Evolutionary conservation across 2,797 vertebrate genomes (phyloP), one percentile per base, ranked within the genome.

Genomic region (Agapornis canus): DNA sequence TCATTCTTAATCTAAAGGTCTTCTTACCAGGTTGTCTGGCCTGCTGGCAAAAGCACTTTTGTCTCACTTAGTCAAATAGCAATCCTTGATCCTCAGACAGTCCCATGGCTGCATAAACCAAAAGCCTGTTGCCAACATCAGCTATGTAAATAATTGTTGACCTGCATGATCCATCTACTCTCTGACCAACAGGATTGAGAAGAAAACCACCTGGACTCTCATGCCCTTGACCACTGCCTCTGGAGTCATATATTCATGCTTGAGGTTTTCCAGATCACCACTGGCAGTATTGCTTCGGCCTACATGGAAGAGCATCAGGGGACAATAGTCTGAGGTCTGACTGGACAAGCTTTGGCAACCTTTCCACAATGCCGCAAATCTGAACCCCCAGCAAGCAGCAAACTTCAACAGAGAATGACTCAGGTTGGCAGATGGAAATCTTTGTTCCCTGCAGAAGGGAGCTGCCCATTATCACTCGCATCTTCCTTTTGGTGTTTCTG

Each of bases 191-290:
- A 35, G 13, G 22, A 32, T 5, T 23, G 21, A 57, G 54, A 57
- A 57, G 54, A 57, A 57, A 57, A 57, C 6, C 54, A 25, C n/a
- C 6, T 57, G 22, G 54, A 23, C 54, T 57, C 22, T 13, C 14
- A 35, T 35, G 54, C 54, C 54, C n/a, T 35, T 57, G n/a, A 35
- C n/a, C 39, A 48, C 11, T 52, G 80, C 14, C 35, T 63, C 31
- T 80, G n/a, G 31, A 48, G 10, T 6, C 31, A 43, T 2, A 13
- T 10, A 57, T 39, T 57, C 29, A 83, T 0, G 0, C 23, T 22
- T 19, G 31, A 84, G 20, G 64, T 35, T 43, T 65, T 37, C 15
- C 23, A 76, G 61, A 39, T 73, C 61, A 83, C 7, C 11, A 21
- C 43, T 61, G 13, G 26, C 32, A 73, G 29, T n/a, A 68, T 10